phyloP scores from a whole-genome alignment of 2,113 vertebrate species.

The Pterophyllum scalare region DNA sequence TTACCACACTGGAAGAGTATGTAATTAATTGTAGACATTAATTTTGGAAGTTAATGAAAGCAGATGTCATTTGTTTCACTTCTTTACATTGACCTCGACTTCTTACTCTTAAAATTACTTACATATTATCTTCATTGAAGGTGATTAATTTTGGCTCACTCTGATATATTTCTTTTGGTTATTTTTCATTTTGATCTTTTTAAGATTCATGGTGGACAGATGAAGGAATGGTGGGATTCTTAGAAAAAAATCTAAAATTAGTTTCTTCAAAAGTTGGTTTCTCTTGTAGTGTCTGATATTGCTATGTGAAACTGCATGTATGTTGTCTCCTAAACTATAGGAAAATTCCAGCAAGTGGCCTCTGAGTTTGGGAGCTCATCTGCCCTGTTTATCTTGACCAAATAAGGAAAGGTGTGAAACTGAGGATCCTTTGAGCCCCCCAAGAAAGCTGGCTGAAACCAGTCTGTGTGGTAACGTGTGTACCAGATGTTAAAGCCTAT shows the following conservation, averaged over 20 bases:
- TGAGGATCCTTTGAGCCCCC: no score
- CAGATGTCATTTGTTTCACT: background rate
- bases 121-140: background rate
- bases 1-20: background rate
- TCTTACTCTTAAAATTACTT: background rate
- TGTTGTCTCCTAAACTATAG: no score
- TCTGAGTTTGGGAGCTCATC: no score
- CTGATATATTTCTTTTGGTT: background rate
- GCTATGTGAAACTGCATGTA: no score
- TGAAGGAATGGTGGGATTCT: background rate
- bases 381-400: no score
- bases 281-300: no score
- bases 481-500: no score
- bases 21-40: background rate
- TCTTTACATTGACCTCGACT: background rate
- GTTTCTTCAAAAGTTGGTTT: background rate
- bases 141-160: no score
- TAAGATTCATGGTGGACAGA: background rate
- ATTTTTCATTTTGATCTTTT: background rate
- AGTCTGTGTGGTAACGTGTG: no score
- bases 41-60: background rate
- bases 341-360: no score
- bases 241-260: background rate
- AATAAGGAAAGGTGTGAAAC: no score
- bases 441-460: no score